Conservation (phyloP, 2,888 invertebrate genomes). For the Amiota communis region DNA sequence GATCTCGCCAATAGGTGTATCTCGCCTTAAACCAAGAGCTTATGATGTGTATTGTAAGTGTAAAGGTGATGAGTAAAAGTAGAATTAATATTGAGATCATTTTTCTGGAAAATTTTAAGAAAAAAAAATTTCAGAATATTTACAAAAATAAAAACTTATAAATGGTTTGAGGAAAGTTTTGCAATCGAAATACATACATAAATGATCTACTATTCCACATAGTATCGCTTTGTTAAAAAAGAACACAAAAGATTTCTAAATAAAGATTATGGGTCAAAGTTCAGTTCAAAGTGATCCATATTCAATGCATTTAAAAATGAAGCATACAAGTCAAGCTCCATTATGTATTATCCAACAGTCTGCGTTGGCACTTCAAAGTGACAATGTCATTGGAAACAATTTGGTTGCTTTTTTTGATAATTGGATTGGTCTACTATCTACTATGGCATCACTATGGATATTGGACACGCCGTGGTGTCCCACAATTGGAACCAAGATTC, state of each 20-base stretch:
- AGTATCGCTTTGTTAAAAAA: neutral
- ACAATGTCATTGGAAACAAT: slow-evolving; percentile 44
- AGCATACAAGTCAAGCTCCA: neutral
- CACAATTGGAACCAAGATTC: slow-evolving; percentile 67
- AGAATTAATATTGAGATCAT: neutral
- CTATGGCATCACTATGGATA: slow-evolving; percentile 58
- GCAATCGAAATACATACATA: neutral
- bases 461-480: slow-evolving; percentile 68
- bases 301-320: neutral
- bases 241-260: slow-evolving; percentile 3
- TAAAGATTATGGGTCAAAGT: slow-evolving; percentile 7
- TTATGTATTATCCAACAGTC: neutral
- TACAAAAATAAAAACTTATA: neutral
- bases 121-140: neutral
- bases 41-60: slow-evolving; percentile 30
- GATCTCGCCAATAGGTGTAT: slow-evolving; percentile 59
- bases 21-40: slow-evolving; percentile 43
- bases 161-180: neutral
- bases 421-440: slow-evolving; percentile 37
- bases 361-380: neutral
- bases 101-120: slow-evolving; percentile 6
- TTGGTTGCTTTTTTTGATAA: slow-evolving; percentile 41
- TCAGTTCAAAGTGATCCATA: slow-evolving; percentile 9
- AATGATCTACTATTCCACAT: neutral
- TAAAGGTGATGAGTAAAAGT: slow-evolving; percentile 36